Evolutionary conservation across 2,113 vertebrate species (phyloP).

Genomic region (human (Homo sapiens)): GRCh38 chr1:23306001-23306500

Average conservation of each 20-base stretch:
- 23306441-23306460: conserved; percentile 91
- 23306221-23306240: conserved; percentile 38
- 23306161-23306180: conserved; percentile 30
- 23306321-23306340: conserved; percentile 63
- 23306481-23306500: conserved; percentile 91
- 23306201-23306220: conserved; percentile 31
- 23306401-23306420: conserved; percentile 92
- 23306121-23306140: background rate
- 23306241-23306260: conserved; percentile 50
- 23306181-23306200: conserved; percentile 46
- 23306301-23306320: conserved; percentile 52
- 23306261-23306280: conserved; percentile 75
- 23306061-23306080: conserved; percentile 50
- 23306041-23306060: conserved; percentile 28
- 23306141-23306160: background rate
- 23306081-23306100: conserved; percentile 37
- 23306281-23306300: conserved; percentile 56
- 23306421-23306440: conserved; percentile 89
- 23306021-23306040: conserved; percentile 24
- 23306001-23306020: background rate
- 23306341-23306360: conserved; percentile 76
- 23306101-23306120: conserved; percentile 61
- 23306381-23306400: conserved; percentile 83
- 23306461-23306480: conserved; percentile 93
- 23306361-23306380: conserved; percentile 78